Conservation (phyloP, 1,140 invertebrate species). For the Drosophila seguyi region DNA sequence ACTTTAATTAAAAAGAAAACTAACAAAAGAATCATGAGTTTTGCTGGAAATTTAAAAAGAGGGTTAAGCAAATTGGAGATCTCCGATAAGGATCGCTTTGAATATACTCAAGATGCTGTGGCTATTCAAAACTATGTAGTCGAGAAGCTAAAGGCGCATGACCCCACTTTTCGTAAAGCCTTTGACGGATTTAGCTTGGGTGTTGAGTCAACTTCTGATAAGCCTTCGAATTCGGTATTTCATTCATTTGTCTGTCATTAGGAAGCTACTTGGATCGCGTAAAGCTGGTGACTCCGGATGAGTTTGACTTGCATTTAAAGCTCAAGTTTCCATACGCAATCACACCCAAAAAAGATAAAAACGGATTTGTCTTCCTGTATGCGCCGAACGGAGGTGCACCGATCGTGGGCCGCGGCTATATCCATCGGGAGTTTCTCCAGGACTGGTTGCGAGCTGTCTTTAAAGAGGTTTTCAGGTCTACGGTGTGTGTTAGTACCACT, state of each 20-base stretch:
- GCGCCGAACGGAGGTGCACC: background rate
- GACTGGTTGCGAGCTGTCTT: constrained; percentile 26
- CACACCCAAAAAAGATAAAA: too few relatives aligned
- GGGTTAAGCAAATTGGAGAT: constrained; percentile 5
- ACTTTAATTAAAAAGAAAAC: background rate
- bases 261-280: constrained; percentile 53
- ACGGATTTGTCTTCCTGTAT: constrained; percentile 18
- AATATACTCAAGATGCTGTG: constrained; percentile 16
- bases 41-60: background rate
- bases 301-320: constrained; percentile 11
- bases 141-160: constrained; percentile 1
- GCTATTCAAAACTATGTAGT: constrained; percentile 21
- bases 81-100: constrained; percentile 4
- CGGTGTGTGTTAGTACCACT: too few relatives aligned
- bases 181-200: constrained; percentile 29
- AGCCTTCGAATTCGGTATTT: background rate
- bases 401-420: background rate
- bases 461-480: background rate
- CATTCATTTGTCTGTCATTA: background rate
- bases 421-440: constrained; percentile 21
- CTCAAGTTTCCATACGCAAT: constrained; percentile 22
- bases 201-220: constrained; percentile 2
- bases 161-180: background rate
- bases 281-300: constrained; percentile 40
- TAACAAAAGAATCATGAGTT: background rate